Evolutionary conservation across 1,140 invertebrate species (phyloP), one percentile per base, ranked within the genome.

Genomic region (Apis cerana): DNA sequence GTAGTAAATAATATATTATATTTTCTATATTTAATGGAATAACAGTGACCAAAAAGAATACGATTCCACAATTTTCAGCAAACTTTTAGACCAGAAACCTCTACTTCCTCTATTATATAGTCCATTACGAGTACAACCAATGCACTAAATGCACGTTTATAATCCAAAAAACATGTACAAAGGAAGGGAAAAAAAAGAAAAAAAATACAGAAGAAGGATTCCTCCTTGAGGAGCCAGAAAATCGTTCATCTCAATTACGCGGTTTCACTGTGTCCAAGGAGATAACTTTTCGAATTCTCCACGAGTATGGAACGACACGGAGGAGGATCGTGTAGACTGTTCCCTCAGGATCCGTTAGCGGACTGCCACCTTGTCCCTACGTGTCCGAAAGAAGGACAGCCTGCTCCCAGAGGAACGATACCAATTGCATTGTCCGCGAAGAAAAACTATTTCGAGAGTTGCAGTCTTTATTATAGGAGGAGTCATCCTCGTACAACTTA

Each of bases 361-460:
- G 76, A 52, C 50, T 59, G 27, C 23, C 33, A n/a, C 43, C 59
- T 62, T 58, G 21, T 52, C 77, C 50, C 58, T 86, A 87, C 71
- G 64, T 86, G 84, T 61, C 33, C 27, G 58, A 33, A 68, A 79
- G 79, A 67, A 54, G 64, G 65, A 19, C 62, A 52, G 17, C 33
- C n/a, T n/a, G n/a, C 15, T 83, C 80, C 71, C 85, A n/a, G 19
- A 75, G 86, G 85, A 75, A 10, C 71, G 67, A 87, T 87, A 79
- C 23, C 65, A 70, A 87, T 86, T 87, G 85, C 80, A 83, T 86
- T 87, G 85, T 87, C 69, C 71, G 56, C 61, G 64, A 78, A 71
- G 80, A 62, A 86, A 23, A 19, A n/a, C 52, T 21, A 17, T 54
- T 43, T 17, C 56, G 19, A 27, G 81, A 50, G 72, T 71, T 59